These are phyloP conservation scores for Drosophila sordidula DNA, from an alignment of 2,888 invertebrate species.

Conservation along the genomic window DNA sequence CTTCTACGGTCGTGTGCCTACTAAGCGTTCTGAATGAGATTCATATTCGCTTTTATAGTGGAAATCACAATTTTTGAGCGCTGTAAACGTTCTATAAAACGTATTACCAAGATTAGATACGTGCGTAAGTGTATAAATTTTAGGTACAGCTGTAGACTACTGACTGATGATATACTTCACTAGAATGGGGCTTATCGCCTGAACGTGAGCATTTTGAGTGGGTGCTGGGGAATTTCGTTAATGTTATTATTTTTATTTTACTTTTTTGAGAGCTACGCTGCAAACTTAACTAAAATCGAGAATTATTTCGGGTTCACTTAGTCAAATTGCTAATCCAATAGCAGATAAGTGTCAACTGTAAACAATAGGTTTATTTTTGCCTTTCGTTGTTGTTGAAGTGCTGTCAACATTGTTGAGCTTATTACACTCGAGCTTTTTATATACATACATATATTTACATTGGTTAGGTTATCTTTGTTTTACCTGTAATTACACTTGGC, in stretches of 20 bases:
- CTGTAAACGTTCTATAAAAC: conserved; percentile 42
- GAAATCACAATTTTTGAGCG: conserved; percentile 30
- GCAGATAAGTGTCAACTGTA: background rate
- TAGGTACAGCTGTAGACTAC: conserved; percentile 11
- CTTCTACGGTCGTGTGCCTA: conserved; percentile 25
- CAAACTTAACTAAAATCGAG: background rate
- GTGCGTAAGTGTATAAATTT: conserved; percentile 12
- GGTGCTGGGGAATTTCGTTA: conserved; percentile 17
- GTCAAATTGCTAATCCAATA: background rate
- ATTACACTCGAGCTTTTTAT: background rate
- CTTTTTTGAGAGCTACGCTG: background rate
- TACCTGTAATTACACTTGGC: background rate
- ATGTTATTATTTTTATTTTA: background rate
- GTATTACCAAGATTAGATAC: conserved; percentile 56
- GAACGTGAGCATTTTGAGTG: conserved; percentile 23
- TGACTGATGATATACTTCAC: conserved; percentile 21
- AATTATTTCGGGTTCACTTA: background rate
- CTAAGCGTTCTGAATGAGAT: conserved; percentile 41
- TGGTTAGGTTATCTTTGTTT: background rate
- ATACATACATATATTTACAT: background rate
- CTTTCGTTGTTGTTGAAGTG: background rate
- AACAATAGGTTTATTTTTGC: too few species aligned
- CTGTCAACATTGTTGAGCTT: background rate
- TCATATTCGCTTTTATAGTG: conserved; percentile 53
- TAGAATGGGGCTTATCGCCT: conserved; percentile 14